Base-by-base conservation (phyloP, 2,113 vertebrate genomes). In the Amphiprion ocellaris region DNA sequence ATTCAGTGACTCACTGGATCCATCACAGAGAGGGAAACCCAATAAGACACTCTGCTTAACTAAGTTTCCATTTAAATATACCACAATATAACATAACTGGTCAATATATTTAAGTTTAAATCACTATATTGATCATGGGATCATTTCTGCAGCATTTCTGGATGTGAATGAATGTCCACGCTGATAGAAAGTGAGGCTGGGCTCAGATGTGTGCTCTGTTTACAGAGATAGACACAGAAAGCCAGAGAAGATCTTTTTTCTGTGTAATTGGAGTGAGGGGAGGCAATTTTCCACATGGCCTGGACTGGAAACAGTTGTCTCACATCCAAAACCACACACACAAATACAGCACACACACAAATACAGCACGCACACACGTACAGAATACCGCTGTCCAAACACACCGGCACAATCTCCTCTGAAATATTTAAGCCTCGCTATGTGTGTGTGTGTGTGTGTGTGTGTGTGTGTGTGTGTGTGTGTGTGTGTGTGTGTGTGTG, bases 201-300 rank as follows among this genome's bases (percentile, higher is more conserved):
- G 12, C 15, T 28, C 33, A 64, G 59, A 26, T 44, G 39, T 33
- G 30, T 8, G 14, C 15, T 12, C 14, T 69, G 60, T 17, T 19
- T 23, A 41, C 9, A 52, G 15, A 60, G 30, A 55, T n/a, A 17
- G 49, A 53, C 52, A 37, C 21, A 9, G 14, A 24, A 1, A 37
- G 61, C 11, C 0, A 37, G 33, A 37, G 53, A 50, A 67, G 19
- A 4, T 5, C 11, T 46, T 9, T 69, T 67, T 30, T 12, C 62
- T 52, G 33, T 53, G 61, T 77, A 77, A 83, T 59, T 81, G 55
- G 44, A 80, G 41, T 26, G 75, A 80, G 37, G 33, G 49, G 15
- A 70, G 74, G 39, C 53, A 61, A 72, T 90, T 87, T 88, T 87
- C 86, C 84, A 86, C 81, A 80, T 78, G 73, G 65, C 67, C 77